Evolutionary conservation across 2,797 vertebrate genomes (phyloP).

Genomic region (Percopsis omiscomaycus): DNA sequence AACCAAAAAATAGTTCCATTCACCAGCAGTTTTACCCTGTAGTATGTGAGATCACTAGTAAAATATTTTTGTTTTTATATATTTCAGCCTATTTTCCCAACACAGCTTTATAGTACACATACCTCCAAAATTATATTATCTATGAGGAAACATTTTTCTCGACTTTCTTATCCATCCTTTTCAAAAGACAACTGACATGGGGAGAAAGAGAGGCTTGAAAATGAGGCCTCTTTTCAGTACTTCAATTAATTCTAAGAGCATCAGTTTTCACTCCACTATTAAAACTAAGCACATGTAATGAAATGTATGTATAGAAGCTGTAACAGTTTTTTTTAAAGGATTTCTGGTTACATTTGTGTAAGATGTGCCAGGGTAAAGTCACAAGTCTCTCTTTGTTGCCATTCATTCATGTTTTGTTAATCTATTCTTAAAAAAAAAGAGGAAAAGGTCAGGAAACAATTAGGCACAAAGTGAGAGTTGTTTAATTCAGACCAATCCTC

Average conservation of each 20-base stretch:
- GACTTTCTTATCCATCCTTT: not conserved
- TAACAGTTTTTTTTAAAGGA: conserved; percentile 40
- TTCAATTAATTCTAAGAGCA: conserved; percentile 25
- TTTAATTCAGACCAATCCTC: conserved; percentile 52
- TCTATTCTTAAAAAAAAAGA: not conserved
- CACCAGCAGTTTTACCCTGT: conserved; percentile 30
- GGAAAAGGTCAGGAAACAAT: not conserved
- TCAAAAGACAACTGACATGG: conserved; percentile 4
- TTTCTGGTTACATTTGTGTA: conserved; percentile 43
- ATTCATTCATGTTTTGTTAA: no score
- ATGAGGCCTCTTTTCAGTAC: conserved; percentile 17
- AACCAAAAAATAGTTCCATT: conserved; percentile 9
- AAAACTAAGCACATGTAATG: conserved; percentile 64
- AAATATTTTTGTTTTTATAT: conserved; percentile 10
- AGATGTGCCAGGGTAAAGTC: conserved; percentile 42
- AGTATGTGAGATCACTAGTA: conserved; percentile 12
- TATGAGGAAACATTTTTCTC: conserved; percentile 25
- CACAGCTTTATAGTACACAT: conserved; percentile 44
- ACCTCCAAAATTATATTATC: conserved; percentile 43
- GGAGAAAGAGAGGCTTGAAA: conserved; percentile 4
- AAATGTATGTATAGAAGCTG: conserved; percentile 56
- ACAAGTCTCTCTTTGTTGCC: conserved; percentile 34
- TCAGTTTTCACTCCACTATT: conserved; percentile 47
- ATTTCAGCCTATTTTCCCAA: conserved; percentile 25
- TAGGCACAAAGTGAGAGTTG: conserved; percentile 30